Evolutionary conservation across 2,888 invertebrate genomes (phyloP), one percentile per base, ranked within the genome.

Genomic region (Tenthredo distinguenda): DNA sequence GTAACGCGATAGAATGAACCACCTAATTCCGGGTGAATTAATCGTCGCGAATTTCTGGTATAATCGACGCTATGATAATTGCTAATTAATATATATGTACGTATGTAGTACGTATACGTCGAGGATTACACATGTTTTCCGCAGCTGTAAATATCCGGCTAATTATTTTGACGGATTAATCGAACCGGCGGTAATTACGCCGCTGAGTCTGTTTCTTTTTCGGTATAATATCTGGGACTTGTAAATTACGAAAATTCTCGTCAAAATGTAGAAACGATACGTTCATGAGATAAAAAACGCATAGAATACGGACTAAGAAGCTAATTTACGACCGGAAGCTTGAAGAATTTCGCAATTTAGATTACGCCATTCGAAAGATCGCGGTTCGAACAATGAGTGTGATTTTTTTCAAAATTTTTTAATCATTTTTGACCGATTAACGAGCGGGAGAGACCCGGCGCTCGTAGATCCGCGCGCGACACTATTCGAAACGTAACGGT

Each of bases 81-180:
- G 81, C 58, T 81, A 81, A 81, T 81, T 81, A 81, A 62, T 62
- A 81, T 62, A 62, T 58, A 81, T 26, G 12, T 6, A 26, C 4
- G 21, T 21, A 21, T 62, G 6, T 18, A 1, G 6, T 4, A 31
- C 12, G 34, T 15, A 31, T 18, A 21, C 12, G 26, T 9, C 21
- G 47, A 47, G 55, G 77, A 77, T 9, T 10, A 77, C 77, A 55
- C 77, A 77, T 77, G 77, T 34, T 77, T 58, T 15, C 0, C 26
- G 15, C 40, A 62, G 58, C 34, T 31, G 10, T 77, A 62, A 81
- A 62, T 81, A 55, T n/a, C 31, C 26, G 1, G 34, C 6, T 21
- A 62, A 81, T 81, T 81, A 81, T 62, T 77, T 43, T n/a, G 18
- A 6, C 50, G 55, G 31, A 77, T 77, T 77, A 55, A 77, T 77